Conservation (phyloP, 2,888 invertebrate genomes). For the Alsophila aescularia region DNA sequence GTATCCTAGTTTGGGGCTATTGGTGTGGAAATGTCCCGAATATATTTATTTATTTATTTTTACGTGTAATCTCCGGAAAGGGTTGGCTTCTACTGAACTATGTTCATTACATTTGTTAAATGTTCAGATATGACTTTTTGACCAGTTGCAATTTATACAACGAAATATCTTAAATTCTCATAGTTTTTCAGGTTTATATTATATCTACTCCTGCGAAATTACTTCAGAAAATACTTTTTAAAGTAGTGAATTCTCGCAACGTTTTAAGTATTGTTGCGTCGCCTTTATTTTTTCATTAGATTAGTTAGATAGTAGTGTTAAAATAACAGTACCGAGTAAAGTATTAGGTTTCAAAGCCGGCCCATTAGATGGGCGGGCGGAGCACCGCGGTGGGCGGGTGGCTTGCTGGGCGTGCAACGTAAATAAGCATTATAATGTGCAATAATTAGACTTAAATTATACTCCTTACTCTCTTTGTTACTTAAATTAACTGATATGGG, state of each 20-base stretch:
- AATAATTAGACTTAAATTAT: slow-evolving; percentile 28
- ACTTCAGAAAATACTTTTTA: background rate
- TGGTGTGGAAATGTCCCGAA: too few relatives aligned
- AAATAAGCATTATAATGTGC: slow-evolving; percentile 32
- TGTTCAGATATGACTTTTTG: too few relatives aligned
- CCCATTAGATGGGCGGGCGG: slow-evolving; percentile 50
- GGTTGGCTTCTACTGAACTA: background rate
- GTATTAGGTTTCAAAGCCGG: slow-evolving; percentile 58
- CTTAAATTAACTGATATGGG: slow-evolving; percentile 24
- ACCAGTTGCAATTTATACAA: too few relatives aligned
- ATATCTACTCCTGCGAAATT: too few relatives aligned
- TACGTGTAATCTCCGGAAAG: background rate
- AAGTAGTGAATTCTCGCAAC: background rate
- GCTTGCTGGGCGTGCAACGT: slow-evolving; percentile 27
- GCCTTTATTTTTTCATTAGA: slow-evolving; percentile 18
- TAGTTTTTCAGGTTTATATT: too few relatives aligned
- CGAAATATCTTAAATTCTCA: too few relatives aligned
- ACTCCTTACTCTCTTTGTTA: slow-evolving; percentile 27
- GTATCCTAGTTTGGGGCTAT: too few relatives aligned
- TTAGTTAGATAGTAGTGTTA: slow-evolving; percentile 20
- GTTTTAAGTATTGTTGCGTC: background rate
- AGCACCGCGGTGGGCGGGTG: slow-evolving; percentile 44
- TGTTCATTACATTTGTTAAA: too few relatives aligned
- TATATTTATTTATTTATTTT: too few relatives aligned
- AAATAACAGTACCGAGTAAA: slow-evolving; percentile 28